These are phyloP conservation scores for Cacoxenus indagator DNA, from an alignment of 2,888 invertebrate species.

Conservation along the genomic window DNA sequence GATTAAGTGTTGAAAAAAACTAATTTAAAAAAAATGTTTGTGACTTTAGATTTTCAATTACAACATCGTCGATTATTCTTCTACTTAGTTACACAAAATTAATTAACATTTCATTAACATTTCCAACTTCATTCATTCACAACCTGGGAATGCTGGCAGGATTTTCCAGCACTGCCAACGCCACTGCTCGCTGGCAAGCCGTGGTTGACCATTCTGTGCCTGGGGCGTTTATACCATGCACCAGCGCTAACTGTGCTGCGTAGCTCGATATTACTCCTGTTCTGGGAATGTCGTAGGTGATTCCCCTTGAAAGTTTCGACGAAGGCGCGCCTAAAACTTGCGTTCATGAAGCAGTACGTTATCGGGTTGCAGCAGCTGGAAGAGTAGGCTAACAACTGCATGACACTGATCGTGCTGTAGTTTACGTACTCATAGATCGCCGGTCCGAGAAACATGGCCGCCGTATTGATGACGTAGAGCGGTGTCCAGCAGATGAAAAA, in stretches of 20 bases:
- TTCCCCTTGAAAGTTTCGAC: conserved; percentile 51
- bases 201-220: not conserved
- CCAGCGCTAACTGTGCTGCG: not conserved
- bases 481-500: conserved; percentile 96
- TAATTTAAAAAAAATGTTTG: too few species aligned
- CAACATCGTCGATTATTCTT: too few species aligned
- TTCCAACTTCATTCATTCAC: too few species aligned
- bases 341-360: conserved; percentile 94
- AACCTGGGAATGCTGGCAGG: too few species aligned
- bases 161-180: too few species aligned
- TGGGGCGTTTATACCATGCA: not conserved
- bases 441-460: conserved; percentile 79
- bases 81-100: too few species aligned
- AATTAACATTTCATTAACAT: too few species aligned
- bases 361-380: conserved; percentile 92
- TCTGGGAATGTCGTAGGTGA: conserved; percentile 40
- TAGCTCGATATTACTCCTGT: conserved; percentile 7
- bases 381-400: conserved; percentile 85
- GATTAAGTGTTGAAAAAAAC: too few species aligned
- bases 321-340: conserved; percentile 81
- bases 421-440: conserved; percentile 81
- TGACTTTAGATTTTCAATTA: too few species aligned
- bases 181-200: too few species aligned
- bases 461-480: conserved; percentile 83
- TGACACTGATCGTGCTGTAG: conserved; percentile 79